These are phyloP conservation scores for Aspiorhynchus laticeps DNA, from an alignment of 2,113 vertebrate species.

Conservation along the genomic window DNA sequence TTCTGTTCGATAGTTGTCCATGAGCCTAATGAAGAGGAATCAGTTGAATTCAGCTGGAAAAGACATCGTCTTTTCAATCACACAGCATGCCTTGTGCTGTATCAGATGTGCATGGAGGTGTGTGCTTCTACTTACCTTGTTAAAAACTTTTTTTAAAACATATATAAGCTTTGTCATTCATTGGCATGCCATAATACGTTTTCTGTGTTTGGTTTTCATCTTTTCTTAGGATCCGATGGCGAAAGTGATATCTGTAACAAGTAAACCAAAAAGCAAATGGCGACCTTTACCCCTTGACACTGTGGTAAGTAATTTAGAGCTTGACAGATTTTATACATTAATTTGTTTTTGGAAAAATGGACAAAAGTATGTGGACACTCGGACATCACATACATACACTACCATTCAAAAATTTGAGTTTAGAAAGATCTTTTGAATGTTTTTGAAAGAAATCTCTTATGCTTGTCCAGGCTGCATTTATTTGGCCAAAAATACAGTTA, in stretches of 20 bases:
- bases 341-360: neutral
- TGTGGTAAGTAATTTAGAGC: slow-evolving; percentile 81
- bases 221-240: slow-evolving; percentile 86
- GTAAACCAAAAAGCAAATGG: slow-evolving; percentile 98
- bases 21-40: slow-evolving; percentile 78
- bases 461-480: neutral
- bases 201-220: neutral
- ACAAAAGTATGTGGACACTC: neutral
- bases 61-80: slow-evolving; percentile 94
- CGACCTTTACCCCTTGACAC: slow-evolving; percentile 94
- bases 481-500: neutral
- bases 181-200: neutral
- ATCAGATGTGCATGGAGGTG: slow-evolving; percentile 99
- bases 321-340: neutral
- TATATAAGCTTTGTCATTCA: neutral
- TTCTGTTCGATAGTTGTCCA: slow-evolving; percentile 83
- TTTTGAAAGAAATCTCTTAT: neutral
- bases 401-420: neutral
- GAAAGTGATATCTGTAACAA: slow-evolving; percentile 87
- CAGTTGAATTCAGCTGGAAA: slow-evolving; percentile 92
- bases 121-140: neutral
- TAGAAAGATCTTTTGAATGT: neutral
- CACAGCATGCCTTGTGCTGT: slow-evolving; percentile 93
- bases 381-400: neutral
- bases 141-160: neutral